A percentile compares a stretch with the other conserved stretches of the same genome.
These are phyloP conservation scores for Maniola hyperantus DNA, from an alignment of 2,888 invertebrate genomes.

Conservation along the genomic window DNA sequence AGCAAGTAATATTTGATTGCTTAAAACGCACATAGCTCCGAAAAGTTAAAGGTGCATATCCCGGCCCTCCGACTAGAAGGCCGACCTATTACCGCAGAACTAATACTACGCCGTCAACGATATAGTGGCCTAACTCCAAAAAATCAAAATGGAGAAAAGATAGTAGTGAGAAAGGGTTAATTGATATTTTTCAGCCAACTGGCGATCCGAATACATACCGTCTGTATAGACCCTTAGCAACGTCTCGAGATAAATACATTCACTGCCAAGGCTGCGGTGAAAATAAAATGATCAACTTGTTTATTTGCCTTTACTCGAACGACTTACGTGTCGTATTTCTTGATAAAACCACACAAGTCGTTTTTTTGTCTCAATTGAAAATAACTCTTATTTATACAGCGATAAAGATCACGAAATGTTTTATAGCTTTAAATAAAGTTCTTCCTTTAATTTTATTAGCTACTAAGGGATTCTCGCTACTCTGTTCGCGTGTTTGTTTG, in stretches of 20 bases:
- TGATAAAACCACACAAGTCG: constrained; percentile 20
- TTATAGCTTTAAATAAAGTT: constrained; percentile 16
- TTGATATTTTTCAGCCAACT: too few relatives aligned
- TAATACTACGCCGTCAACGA: too few relatives aligned
- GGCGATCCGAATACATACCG: too few relatives aligned
- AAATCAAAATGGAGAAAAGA: too few relatives aligned
- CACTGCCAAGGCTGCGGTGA: constrained; percentile 61
- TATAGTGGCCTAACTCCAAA: too few relatives aligned
- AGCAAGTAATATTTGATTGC: too few relatives aligned
- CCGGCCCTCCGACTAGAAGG: too few relatives aligned
- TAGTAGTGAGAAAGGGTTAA: too few relatives aligned
- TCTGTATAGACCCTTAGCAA: constrained; percentile 33
- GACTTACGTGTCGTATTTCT: constrained; percentile 33
- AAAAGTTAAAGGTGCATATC: too few relatives aligned
- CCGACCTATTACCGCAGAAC: too few relatives aligned
- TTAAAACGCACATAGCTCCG: too few relatives aligned
- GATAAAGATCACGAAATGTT: constrained; percentile 14
- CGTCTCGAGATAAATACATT: constrained; percentile 51
- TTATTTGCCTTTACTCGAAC: constrained; percentile 33
- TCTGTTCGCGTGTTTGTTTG: not conserved
- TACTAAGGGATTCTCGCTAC: constrained; percentile 21
- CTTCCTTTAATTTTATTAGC: constrained; percentile 34
- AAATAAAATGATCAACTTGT: constrained; percentile 51
- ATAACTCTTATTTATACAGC: constrained; percentile 10
- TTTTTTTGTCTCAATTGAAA: constrained; percentile 21